A percentile compares a stretch with the other conserved stretches of the same genome.
Evolutionary conservation across 2,888 invertebrate genomes (phyloP).

Genomic region (Thymelicus sylvestris): DNA sequence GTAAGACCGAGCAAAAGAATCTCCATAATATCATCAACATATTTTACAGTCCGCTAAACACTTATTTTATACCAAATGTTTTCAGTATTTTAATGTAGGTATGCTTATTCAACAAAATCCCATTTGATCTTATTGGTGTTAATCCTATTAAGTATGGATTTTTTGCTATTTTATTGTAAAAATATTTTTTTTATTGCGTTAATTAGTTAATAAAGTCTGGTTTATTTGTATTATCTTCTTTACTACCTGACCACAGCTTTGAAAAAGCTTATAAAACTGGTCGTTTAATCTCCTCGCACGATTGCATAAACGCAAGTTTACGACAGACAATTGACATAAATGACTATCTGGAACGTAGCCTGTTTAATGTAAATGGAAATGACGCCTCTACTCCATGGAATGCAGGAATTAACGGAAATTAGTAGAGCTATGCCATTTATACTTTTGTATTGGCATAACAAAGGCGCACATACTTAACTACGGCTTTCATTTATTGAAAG

Average conservation of each 20-base stretch:
- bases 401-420: conserved; percentile 5
- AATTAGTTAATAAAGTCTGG: background rate
- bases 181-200: background rate
- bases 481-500: too few species aligned
- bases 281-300: conserved; percentile 7
- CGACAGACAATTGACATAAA: conserved; percentile 4
- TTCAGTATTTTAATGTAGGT: too few species aligned
- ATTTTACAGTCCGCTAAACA: too few species aligned
- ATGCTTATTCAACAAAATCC: too few species aligned
- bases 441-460: too few species aligned
- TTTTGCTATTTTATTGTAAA: background rate
- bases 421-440: background rate
- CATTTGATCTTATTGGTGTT: too few species aligned
- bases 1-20: too few species aligned
- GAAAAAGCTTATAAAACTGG: conserved; percentile 19
- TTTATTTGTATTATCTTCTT: conserved; percentile 3
- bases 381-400: background rate
- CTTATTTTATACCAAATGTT: too few species aligned
- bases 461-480: too few species aligned
- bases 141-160: too few species aligned
- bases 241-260: conserved; percentile 16
- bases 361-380: conserved; percentile 11
- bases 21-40: too few species aligned
- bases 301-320: conserved; percentile 15
- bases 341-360: conserved; percentile 10